Base-by-base conservation (phyloP, 64 coral and sea anemone genomes). In the Porites australiensis region DNA sequence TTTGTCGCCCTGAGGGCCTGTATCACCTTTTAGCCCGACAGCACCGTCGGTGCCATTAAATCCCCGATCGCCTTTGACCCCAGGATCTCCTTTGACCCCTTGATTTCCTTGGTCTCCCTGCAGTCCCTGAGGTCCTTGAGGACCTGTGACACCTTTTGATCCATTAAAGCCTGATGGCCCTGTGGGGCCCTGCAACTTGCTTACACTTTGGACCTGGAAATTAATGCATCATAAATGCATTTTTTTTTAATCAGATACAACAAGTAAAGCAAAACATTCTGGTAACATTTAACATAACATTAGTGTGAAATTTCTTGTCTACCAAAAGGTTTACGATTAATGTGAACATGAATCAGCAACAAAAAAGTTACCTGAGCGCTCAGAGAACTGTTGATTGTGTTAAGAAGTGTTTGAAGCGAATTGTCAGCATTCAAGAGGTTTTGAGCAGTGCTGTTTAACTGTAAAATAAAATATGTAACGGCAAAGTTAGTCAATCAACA, bases 101-200 rank as follows among this genome's bases (percentile, higher is more conserved):
- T 21, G 73, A 3, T 4, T 7, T 14, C 93, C 93, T 69, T 62
- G 18, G 12, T 15, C 7, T 15, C 93, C 93, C 51, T 85, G 47
- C 2, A 63, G 13, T 58, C 93, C 93, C 49, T 49, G 21, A 3
- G 14, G 4, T 16, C 93, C 93, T 19, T 23, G 78, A 65, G 65
- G 21, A 84, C 92, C 93, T 51, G 3, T 14, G 19, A 83, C 87
- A 75, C 92, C 92, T 66, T 77, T 77, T 13, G 65, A 55, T 3
- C 88, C 88, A 54, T 90, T 90, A 10, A 69, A 46, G 45, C 88
- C 88, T 43, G 75, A 13, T 1, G 50, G 77, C 16, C 88, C 89
- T 79, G 8, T 49, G 2, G 81, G 19, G 6, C 81, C 81, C 51
- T 84, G 61, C 61, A 68, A 65, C 62, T 84, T 84, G 16, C 63